Base-by-base conservation (phyloP, 2,113 vertebrate species). In the Emydocephalus ijimae region DNA sequence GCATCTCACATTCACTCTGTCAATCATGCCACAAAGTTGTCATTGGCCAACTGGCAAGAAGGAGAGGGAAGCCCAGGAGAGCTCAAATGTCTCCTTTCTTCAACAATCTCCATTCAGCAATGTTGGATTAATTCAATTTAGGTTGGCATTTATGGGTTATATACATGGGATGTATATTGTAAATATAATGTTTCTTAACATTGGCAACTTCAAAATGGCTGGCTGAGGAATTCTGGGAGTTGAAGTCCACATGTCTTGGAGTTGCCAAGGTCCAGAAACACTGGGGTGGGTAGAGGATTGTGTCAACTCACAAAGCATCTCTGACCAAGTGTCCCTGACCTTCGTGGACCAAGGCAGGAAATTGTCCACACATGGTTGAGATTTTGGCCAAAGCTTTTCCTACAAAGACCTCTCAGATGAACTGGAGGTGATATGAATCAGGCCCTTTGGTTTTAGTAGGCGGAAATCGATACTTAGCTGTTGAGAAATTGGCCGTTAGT, bases 401-500 rank as follows among this genome's bases (percentile, higher is more conserved):
- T 91, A 52, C 69, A 26, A 1, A 20, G 5, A 11, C 29, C 54
- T 50, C 15, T 57, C 1, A 26, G 56, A 29, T 6, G 24, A 21
- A 39, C 24, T 29, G 29, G 11, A 39, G 34, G 0, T n/a, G 54
- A 39, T 3, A 21, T 21, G 57, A 29, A 24, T 15, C 64, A 26
- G 23, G 4, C 0, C 24, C 56, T 20, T 3, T 14, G 56, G 81
- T 1, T 34, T 5, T 39, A 4, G 39, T 55, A 23, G 1, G 0
- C 5, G 54, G 61, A 29, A 55, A 3, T 3, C 10, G 6, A 89
- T 23, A 0, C 34, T 91, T 93, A 14, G 18, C 52, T 81, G 0
- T 3, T n/a, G 87, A 26, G 48, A 55, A 39, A 39, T 34, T 88
- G 88, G 1, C 0, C 7, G 7, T 4, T 23, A 6, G 87, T 57